Percentiles rank a stretch among this genome's conserved stretches.
Conservation (phyloP, 2,888 invertebrate genomes). For the Andrena marginata region DNA sequence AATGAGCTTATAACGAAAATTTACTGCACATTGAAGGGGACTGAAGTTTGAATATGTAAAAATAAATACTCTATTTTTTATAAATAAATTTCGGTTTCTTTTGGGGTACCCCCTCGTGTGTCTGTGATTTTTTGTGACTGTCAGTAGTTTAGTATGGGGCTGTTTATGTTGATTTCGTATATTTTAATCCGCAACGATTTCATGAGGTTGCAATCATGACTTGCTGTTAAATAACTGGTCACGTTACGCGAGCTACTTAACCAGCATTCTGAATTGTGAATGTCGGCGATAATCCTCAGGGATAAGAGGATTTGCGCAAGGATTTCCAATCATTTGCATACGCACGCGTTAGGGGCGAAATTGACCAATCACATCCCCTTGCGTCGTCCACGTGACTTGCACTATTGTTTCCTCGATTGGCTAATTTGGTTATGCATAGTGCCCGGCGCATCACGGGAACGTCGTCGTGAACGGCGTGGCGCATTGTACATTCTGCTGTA, state of each 20-base stretch:
- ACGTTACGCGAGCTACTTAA: conserved; percentile 17
- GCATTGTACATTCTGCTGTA: conserved; percentile 21
- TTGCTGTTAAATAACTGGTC: not conserved
- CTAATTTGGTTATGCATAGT: conserved; percentile 58
- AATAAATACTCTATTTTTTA: too few species aligned
- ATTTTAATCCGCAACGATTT: too few species aligned
- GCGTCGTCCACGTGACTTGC: conserved; percentile 49
- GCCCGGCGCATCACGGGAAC: conserved; percentile 44
- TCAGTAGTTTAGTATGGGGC: too few species aligned
- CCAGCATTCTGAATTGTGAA: conserved; percentile 45
- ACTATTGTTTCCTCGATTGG: conserved; percentile 58
- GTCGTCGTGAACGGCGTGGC: conserved; percentile 14
- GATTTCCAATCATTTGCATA: conserved; percentile 50
- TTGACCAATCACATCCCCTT: conserved; percentile 52
- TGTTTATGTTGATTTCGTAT: too few species aligned
- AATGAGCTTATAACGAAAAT: too few species aligned
- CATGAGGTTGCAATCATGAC: not conserved
- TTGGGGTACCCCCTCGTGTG: too few species aligned
- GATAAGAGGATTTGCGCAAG: conserved; percentile 52
- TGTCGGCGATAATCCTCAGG: conserved; percentile 44
- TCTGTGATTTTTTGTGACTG: too few species aligned
- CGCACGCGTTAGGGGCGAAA: conserved; percentile 46
- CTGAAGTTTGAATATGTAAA: too few species aligned
- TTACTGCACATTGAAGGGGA: too few species aligned
- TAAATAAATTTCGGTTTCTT: too few species aligned